Evolutionary conservation across 2,113 vertebrate species (phyloP).

Genomic region (Gila orcuttii): DNA sequence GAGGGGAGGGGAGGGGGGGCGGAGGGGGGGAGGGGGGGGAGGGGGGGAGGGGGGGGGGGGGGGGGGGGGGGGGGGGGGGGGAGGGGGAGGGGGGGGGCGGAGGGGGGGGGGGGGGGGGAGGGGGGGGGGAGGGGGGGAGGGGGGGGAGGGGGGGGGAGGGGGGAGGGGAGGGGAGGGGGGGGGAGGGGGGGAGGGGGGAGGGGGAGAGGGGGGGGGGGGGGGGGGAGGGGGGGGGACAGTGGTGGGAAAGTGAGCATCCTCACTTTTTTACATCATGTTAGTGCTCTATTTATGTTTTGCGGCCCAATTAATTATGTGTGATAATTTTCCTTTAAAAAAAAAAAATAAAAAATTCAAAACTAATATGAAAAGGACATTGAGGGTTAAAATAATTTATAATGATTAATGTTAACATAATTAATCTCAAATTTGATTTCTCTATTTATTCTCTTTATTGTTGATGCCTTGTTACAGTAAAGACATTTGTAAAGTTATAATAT

Average conservation of each 20-base stretch:
- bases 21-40: background rate
- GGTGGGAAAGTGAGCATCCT: background rate
- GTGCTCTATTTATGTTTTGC: background rate
- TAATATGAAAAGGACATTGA: no score
- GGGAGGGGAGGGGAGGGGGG: no score
- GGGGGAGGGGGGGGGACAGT: background rate
- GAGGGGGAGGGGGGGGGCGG: background rate
- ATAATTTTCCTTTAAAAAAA: no score
- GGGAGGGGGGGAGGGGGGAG: no score
- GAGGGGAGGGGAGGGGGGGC: background rate
- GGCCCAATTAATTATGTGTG: background rate
- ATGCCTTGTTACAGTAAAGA: no score
- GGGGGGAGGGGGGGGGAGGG: background rate
- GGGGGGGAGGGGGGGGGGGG: constrained; percentile 3
- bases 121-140: background rate
- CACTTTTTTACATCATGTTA: background rate
- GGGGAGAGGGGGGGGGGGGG: background rate
- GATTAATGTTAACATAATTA: no score
- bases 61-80: background rate
- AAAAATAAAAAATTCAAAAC: no score
- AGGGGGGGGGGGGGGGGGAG: constrained; percentile 2
- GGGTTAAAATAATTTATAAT: no score
- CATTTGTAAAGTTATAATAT: no score
- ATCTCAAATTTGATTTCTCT: no score
- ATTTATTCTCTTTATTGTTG: no score